phyloP scores from a whole-genome alignment of 53 echinoderm and acorn worm species.

The Echinometra lucunter region DNA sequence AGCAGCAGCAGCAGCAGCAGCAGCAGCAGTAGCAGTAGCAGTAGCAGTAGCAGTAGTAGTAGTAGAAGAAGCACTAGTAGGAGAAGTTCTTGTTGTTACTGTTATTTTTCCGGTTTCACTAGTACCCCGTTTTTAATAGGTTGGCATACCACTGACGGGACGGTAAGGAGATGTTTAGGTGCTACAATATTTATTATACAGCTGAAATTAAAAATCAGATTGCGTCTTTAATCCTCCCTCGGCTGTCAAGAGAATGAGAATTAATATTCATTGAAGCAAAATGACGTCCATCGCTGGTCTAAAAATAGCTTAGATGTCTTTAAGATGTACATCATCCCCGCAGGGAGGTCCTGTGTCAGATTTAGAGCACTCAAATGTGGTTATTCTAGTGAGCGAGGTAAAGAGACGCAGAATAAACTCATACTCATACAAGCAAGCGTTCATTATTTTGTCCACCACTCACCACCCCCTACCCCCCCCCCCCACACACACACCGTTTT shows the following conservation, averaged over 20 bases:
- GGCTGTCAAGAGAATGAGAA: background rate
- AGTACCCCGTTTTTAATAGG: background rate
- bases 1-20: background rate
- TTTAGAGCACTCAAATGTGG: background rate
- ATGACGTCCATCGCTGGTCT: background rate
- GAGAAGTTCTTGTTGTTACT: background rate
- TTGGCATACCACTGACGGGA: background rate
- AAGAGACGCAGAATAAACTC: background rate
- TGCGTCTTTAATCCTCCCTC: constrained; percentile 6
- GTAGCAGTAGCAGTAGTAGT: background rate
- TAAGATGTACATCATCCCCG: background rate
- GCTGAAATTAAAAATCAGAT: background rate
- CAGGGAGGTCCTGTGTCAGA: background rate
- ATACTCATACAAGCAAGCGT: too few species aligned
- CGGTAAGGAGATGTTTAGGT: background rate
- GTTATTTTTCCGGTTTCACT: too few species aligned
- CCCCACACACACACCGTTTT: too few species aligned
- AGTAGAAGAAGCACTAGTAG: background rate
- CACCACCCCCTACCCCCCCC: too few species aligned
- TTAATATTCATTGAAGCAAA: constrained; percentile 1
- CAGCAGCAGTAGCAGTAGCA: background rate
- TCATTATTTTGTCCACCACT: too few species aligned
- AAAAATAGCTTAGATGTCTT: constrained; percentile 4
- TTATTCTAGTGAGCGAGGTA: background rate
- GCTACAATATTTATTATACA: background rate